Conservation (phyloP, 2,797 vertebrate species). For the Valencia hispanica region DNA sequence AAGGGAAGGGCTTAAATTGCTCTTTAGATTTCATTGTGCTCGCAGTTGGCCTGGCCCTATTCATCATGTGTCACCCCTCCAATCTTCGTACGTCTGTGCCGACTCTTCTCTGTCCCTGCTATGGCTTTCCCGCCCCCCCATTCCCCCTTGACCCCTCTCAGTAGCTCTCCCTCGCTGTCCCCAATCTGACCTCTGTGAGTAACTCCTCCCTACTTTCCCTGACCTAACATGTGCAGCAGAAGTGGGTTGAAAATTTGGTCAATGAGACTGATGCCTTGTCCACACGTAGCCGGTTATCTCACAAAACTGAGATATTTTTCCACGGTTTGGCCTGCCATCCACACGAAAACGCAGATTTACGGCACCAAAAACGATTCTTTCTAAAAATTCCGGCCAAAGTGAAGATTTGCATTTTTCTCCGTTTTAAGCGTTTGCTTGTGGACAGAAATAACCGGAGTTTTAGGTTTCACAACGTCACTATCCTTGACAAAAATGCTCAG, state of each 20-base stretch:
- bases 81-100: constrained; percentile 50
- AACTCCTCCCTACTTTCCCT: constrained; percentile 38
- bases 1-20: constrained; percentile 68
- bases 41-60: constrained; percentile 60
- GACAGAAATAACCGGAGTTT: too few species aligned
- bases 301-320: too few species aligned
- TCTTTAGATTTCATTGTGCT: constrained; percentile 72
- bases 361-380: too few species aligned
- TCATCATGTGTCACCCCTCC: constrained; percentile 51
- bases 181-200: constrained; percentile 73
- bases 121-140: constrained; percentile 56
- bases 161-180: constrained; percentile 64
- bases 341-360: too few species aligned
- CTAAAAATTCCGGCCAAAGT: too few species aligned
- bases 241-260: constrained; percentile 46
- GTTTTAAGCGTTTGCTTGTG: too few species aligned
- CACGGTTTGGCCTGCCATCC: too few species aligned
- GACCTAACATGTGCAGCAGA: constrained; percentile 29
- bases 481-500: too few species aligned
- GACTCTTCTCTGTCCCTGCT: constrained; percentile 55
- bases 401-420: too few species aligned
- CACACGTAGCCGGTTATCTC: too few species aligned
- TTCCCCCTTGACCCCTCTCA: constrained; percentile 56
- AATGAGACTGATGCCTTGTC: constrained; percentile 48
- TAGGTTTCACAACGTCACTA: too few species aligned